Evolutionary conservation across 2,113 vertebrate species (phyloP), one percentile per base, ranked within the genome.

Genomic region (Ariopsis seemanni): DNA sequence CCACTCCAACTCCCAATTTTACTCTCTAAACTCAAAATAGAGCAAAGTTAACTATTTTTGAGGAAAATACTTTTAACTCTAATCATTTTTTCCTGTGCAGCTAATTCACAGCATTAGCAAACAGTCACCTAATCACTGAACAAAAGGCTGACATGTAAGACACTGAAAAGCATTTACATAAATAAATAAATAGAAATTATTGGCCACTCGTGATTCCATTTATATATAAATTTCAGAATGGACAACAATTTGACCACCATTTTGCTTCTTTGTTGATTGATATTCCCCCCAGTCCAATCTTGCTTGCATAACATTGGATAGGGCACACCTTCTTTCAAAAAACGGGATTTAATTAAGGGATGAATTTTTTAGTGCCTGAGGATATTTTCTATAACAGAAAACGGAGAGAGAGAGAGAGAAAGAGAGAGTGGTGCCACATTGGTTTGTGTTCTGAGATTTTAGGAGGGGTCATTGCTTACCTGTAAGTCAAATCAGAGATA

Each of bases 391-490:
- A 75, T 20, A 48, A 48, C 9, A 57, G 11, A 82, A 22, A 83
- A 80, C 48, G n/a, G 67, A 81, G 75, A 63, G 75, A 83, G 60
- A 57, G 11, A 82, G 27, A n/a, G 27, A 17, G 15, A 42, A 1
- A 20, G 1, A 50, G 18, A 75, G 7, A 15, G 52, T 85, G 86
- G 82, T 83, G 75, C 79, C 58, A 85, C 85, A 58, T 63, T 67
- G 82, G 15, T 65, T 58, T 75, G 48, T 65, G 58, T 65, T 82
- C 71, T 50, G 60, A 25, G 5, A 58, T 84, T 84, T 67, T 72
- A 62, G 78, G 12, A 82, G 27, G 57, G 65, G 83, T 75, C 67
- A 85, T 50, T 60, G 53, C 20, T 30, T 11, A 62, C 55, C 72
- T 53, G 25, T 63, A 63, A 60, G 42, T 30, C 58, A 63, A 48